Evolutionary conservation across 2,113 vertebrate species (phyloP).

Genomic region (Cathartes aura): DNA sequence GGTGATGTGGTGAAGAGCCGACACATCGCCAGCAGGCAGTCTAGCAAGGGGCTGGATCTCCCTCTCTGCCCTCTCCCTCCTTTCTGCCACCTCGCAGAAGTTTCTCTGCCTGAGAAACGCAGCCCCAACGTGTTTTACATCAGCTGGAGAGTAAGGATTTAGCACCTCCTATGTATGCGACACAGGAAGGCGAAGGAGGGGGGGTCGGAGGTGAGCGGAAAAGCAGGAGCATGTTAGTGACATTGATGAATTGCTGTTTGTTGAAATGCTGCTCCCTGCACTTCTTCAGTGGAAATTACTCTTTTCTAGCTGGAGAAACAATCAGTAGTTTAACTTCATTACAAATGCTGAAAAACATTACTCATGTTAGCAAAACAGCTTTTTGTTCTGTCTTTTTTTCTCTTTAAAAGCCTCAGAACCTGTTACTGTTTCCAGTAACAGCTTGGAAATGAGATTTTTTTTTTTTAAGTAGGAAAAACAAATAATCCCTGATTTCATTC

Average conservation of each 20-base stretch:
- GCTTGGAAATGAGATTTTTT: background rate
- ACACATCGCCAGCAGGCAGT: rapidly evolving
- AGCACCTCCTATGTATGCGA: background rate
- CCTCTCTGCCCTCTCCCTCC: background rate
- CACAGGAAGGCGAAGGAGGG: background rate
- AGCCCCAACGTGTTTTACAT: background rate
- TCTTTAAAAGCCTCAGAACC: background rate
- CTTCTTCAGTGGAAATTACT: background rate
- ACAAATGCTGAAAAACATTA: background rate
- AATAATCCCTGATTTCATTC: background rate
- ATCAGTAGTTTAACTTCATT: slow-evolving; percentile 4
- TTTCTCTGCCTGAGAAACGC: background rate
- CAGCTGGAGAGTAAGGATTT: background rate
- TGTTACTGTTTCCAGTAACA: background rate
- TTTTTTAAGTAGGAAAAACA: background rate
- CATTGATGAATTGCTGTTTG: background rate
- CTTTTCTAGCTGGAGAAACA: background rate
- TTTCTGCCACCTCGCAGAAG: background rate
- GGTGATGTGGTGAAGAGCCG: background rate
- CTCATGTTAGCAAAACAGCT: background rate
- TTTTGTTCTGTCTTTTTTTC: background rate
- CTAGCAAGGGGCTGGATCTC: background rate
- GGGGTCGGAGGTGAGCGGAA: background rate
- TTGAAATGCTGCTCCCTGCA: background rate
- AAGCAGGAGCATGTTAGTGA: background rate